Evolutionary conservation across 2,113 vertebrate genomes (phyloP), one percentile per base, ranked within the genome.

Genomic region (Regulus satrapa): DNA sequence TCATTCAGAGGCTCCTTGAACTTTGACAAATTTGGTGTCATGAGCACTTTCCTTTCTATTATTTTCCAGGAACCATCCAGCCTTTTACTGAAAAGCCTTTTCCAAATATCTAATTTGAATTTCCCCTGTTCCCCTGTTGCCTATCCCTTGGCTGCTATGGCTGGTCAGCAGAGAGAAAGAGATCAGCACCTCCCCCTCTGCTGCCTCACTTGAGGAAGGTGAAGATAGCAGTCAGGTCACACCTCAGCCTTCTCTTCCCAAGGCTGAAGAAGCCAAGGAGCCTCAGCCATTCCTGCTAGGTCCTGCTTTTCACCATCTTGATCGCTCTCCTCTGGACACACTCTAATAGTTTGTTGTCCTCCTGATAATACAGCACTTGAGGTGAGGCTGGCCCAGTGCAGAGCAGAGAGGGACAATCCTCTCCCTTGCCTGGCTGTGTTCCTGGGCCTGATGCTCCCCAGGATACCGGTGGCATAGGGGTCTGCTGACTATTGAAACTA

Each of bases 141-240:
- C 10, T 9, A 20, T 24, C 56, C 16, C 17, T 51, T 0, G 0
- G 24, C 10, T 66, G 4, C 9, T 41, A 1, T 31, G 1, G 0
- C 25, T 48, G 26, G 12, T 63, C 38, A 63, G 10, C 17, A 43
- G 16, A 56, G 1, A 43, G 31, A n/a, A 41, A 54, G 16, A 40
- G 7, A 69, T 36, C 18, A 75, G 4, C 10, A 38, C 3, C 8
- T 63, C 7, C 21, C 8, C 4, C 6, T 63, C 31, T 10, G 1
- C 56, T 51, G 5, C 6, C 5, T 18, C 4, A 13, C 9, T 68
- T 52, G 24, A 48, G 28, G 16, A 81, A 63, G 13, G 1, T 54
- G 24, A 26, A 67, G 48, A 29, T 18, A 28, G 16, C 3, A 3
- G n/a, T 41, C 23, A 31, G 9, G 18, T 51, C 56, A 63, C 3